phyloP scores from a whole-genome alignment of 2,113 vertebrate species.

The Notothenia coriiceps region DNA sequence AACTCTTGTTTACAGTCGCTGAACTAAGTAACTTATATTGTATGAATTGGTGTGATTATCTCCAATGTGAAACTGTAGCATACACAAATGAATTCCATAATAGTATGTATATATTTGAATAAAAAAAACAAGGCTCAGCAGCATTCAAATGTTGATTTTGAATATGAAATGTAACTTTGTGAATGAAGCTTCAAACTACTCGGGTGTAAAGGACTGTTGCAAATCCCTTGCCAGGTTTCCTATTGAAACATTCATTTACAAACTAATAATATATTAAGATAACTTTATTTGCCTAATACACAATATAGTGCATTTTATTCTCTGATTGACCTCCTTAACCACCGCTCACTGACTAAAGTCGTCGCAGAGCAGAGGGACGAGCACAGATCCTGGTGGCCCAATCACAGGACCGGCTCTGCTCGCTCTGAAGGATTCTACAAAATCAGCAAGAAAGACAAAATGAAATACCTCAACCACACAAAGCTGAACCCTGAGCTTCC shows the following conservation, averaged over 20 bases:
- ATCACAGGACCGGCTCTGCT: slow-evolving; percentile 92
- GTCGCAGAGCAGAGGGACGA: slow-evolving; percentile 87
- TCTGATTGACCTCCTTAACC: slow-evolving; percentile 85
- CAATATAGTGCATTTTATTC: neutral
- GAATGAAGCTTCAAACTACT: too few species aligned
- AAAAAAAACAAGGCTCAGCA: too few species aligned
- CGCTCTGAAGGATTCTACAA: slow-evolving; percentile 97
- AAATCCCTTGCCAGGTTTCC: neutral
- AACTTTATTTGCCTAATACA: neutral
- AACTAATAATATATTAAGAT: neutral
- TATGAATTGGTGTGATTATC: too few species aligned
- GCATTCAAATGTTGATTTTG: too few species aligned
- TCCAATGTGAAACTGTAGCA: too few species aligned
- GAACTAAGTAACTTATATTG: too few species aligned
- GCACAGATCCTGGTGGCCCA: slow-evolving; percentile 83
- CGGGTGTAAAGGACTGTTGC: neutral
- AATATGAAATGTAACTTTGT: too few species aligned
- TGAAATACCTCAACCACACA: slow-evolving; percentile 90
- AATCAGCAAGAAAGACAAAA: slow-evolving; percentile 95
- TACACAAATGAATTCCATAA: too few species aligned
- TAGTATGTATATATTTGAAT: too few species aligned
- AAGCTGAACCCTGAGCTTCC: slow-evolving; percentile 85
- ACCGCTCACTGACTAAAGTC: slow-evolving; percentile 89
- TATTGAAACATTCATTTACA: neutral
- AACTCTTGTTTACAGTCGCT: too few species aligned